Evolutionary conservation across 2,888 invertebrate species (phyloP), one percentile per base, ranked within the genome.

Genomic region (Lasiommata megera): DNA sequence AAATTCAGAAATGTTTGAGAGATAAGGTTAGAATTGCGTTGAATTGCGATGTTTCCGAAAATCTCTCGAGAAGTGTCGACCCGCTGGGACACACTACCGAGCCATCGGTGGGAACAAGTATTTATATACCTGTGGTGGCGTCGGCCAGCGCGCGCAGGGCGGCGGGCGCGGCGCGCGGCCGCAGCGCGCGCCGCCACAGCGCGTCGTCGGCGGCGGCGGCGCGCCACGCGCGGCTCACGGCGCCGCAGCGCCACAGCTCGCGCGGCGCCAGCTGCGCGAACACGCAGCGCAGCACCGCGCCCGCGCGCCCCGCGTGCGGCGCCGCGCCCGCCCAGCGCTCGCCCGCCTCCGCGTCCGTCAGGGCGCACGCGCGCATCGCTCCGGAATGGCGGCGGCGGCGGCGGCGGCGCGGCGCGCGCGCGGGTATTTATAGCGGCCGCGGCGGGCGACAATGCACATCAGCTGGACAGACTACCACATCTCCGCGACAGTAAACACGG

Each of bases 191-290:
- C 41, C 82, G 79, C 84, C 84, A 84, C 36, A 77, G 74, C 62
- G 69, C 54, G 14, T 68, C 72, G 41, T 65, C 73, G 54, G 63
- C 66, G 58, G 82, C 80, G 57, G 77, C 76, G 66, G 65, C 63
- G 58, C 79, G 80, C 84, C 85, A 85, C 29, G 73, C 73, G 57
- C 75, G 72, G 58, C 84, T 84, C 63, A 67, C 74, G 53, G 64
- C 69, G 14, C 73, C 76, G 43, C 75, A 78, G 54, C 68, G 68
- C 67, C 79, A 72, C 70, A 83, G 69, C 57, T 66, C 68, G 9
- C 9, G 57, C 14, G 68, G 77, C 1, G 18, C 29, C 62, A 80
- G 72, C 73, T 74, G 65, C 58, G 61, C 34, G 60, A 84, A 71
- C 68, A 79, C 80, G 64, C 67, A 68, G 34, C 59, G 58, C 60